phyloP scores from a whole-genome alignment of 1,140 invertebrate species.

The Latrodectus geometricus region DNA sequence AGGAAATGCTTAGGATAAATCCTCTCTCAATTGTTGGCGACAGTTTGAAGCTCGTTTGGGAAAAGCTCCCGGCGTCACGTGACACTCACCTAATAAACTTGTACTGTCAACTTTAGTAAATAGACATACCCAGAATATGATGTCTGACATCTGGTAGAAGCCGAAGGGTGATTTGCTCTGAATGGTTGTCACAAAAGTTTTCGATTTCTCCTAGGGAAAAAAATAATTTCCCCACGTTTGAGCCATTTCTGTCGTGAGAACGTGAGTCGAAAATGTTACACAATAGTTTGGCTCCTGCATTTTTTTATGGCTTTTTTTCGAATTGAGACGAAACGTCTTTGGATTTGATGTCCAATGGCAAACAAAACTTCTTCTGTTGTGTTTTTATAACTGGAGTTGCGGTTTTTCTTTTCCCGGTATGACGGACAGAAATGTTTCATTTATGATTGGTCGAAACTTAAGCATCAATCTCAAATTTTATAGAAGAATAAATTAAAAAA shows the following conservation, averaged over 20 bases:
- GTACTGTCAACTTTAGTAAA: constrained; percentile 48
- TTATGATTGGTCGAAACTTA: too few species aligned
- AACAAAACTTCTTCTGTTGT: too few species aligned
- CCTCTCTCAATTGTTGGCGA: neutral
- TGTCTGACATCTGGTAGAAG: constrained; percentile 25
- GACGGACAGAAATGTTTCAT: too few species aligned
- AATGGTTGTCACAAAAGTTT: constrained; percentile 44
- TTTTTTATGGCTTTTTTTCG: too few species aligned
- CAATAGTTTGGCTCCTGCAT: too few species aligned
- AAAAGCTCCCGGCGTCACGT: neutral
- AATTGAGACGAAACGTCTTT: too few species aligned
- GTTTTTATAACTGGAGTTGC: too few species aligned
- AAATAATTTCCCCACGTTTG: neutral
- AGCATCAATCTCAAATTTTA: too few species aligned
- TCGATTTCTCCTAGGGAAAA: constrained; percentile 11
- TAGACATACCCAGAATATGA: constrained; percentile 50
- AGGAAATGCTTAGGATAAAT: neutral
- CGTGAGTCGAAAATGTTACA: too few species aligned
- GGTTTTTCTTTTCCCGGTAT: too few species aligned
- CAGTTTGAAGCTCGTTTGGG: constrained; percentile 35
- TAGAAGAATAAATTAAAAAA: too few species aligned
- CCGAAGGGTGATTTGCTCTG: constrained; percentile 26
- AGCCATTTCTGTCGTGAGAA: neutral
- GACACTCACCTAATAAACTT: constrained; percentile 53
- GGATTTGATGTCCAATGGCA: too few species aligned